Evolutionary conservation across 1,140 invertebrate species (phyloP), one percentile per base, ranked within the genome.

Genomic region (Danaus melanippus): DNA sequence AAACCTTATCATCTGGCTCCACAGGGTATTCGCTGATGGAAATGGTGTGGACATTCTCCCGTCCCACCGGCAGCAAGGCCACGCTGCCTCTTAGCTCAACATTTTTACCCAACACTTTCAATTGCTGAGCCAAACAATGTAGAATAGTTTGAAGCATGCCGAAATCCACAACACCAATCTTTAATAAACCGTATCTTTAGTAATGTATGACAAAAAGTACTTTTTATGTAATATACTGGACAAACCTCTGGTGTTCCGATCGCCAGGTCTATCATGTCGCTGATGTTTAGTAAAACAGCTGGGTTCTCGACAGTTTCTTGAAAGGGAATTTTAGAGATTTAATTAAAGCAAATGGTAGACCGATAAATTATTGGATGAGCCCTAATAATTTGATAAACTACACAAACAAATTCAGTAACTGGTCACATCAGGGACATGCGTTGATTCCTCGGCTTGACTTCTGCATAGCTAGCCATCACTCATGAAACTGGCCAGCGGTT

Each of bases 141-240:
- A 96, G 89, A 10, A 95, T 87, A 9, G 92, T 89, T 62, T 95
- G 92, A 2, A 96, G 86, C 52, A 94, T 89, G 67, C 92, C 92
- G 63, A 95, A 94, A 78, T 95, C 95, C 2, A 95, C 92, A 12
- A 91, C 90, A 9, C 93, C 93, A 6, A 92, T 75, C 89, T 93
- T 53, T 39, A 32, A 32, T 32, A 0, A 21, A 39, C 44, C 10
- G 42, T 6, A n/a, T 44, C 0, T 5, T 12, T 11, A 46, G 53
- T 15, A 9, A 9, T 17, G 42, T 46, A 41, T n/a, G 32, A 58
- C 21, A 46, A 10, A 17, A n/a, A 46, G 15, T 12, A 46, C 15
- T 8, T 17, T 46, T 46, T 21, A 46, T 17, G 21, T 46, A 17
- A 46, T 12, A 10, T 10, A 41, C 10, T 6, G 45, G 5, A 5